Percentiles rank a stretch among this genome's conserved stretches.
Conservation (phyloP, 2,888 invertebrate species). For the Scaeva pyrastri region DNA sequence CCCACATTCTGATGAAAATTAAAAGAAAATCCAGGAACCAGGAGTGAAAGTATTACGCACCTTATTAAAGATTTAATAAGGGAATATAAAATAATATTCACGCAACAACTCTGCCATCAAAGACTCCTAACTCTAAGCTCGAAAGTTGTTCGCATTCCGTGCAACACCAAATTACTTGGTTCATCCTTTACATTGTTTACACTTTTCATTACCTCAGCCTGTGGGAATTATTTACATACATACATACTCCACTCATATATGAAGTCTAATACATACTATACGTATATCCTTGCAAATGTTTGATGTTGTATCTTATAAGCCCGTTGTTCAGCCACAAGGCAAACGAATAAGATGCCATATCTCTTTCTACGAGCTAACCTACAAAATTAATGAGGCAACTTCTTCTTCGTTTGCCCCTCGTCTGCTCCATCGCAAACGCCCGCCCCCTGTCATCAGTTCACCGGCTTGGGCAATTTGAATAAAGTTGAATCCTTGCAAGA, state of each 20-base stretch:
- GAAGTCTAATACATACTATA: slow-evolving; percentile 43
- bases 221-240: slow-evolving; percentile 57
- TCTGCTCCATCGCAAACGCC: too few species aligned
- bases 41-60: not conserved
- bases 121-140: slow-evolving; percentile 50
- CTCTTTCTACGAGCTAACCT: not conserved
- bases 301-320: slow-evolving; percentile 1
- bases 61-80: slow-evolving; percentile 19
- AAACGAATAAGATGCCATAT: slow-evolving; percentile 14
- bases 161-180: slow-evolving; percentile 31
- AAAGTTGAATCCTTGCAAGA: slow-evolving; percentile 49
- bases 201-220: slow-evolving; percentile 38
- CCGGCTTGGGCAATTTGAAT: slow-evolving; percentile 46
- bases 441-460: not conserved
- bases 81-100: not conserved
- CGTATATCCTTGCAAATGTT: slow-evolving; percentile 20
- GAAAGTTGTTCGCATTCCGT: slow-evolving; percentile 52
- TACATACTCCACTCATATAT: too few species aligned
- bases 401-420: slow-evolving; percentile 14
- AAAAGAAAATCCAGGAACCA: not conserved
- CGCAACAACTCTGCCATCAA: not conserved
- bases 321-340: slow-evolving; percentile 13
- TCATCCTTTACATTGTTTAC: slow-evolving; percentile 41
- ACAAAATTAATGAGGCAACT: slow-evolving; percentile 67
- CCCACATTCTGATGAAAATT: not conserved